Evolutionary conservation across 2,113 vertebrate genomes (phyloP), one percentile per base, ranked within the genome.

Genomic region (Xenopus laevis): DNA sequence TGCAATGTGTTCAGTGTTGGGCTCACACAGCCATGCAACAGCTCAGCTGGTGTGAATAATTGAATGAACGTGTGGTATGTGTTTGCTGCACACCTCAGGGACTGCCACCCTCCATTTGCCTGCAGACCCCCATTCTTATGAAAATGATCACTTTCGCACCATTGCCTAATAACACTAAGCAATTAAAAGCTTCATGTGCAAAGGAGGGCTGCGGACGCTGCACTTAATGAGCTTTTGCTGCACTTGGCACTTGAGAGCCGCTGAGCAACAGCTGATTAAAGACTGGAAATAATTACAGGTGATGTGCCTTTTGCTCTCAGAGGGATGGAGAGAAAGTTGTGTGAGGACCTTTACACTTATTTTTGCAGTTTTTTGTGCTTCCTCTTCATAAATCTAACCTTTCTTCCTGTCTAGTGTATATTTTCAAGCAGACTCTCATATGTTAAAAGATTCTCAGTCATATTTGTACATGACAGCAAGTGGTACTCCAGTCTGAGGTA

Each of bases 181-280:
- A 96, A 96, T 97, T 94, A 96, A 93, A 93, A 92, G 88, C 91
- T 82, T 89, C 88, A 83, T 89, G 89, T 91, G 89, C 92, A 90
- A 91, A 88, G 89, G 92, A 92, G 93, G 91, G 92, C 91, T 91
- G 94, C 87, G 94, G 94, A 94, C 89, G 87, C 87, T 90, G 94
- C 93, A 95, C 91, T 92, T 96, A 96, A 98, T 96, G 94, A 95
- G 95, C 94, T 96, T 95, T 94, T 88, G 84, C 91, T 92, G 90
- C 86, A 82, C 83, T 85, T 86, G 85, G 86, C 88, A 90, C 88
- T 85, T 68, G 89, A 91, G 91, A 91, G 88, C 82, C 82, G 52
- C 46, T 85, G 79, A 65, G 81, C 89, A 90, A 87, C 90, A 89
- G 89, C 87, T 84, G 90, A 92, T 92, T 93, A 92, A 91, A 91